Percentiles rank a stretch among this genome's conserved stretches.
Evolutionary conservation across 2,888 invertebrate genomes (phyloP).

Genomic region (Pterostichus niger): DNA sequence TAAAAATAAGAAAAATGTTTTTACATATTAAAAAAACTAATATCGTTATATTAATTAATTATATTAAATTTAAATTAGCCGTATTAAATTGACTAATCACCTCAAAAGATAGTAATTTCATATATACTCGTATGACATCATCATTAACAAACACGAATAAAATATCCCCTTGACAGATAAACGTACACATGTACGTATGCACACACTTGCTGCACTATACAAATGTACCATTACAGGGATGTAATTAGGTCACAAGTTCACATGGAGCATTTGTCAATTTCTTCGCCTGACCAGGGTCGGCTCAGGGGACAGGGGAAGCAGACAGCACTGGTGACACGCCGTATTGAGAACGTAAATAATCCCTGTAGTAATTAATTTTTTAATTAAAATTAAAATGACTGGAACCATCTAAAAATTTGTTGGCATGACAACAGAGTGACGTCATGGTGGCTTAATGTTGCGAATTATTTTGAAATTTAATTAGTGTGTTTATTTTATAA

Average conservation of each 20-base stretch:
- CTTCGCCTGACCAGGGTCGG: background rate
- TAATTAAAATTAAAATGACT: conserved; percentile 53
- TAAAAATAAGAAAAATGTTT: no score
- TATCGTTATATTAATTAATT: no score
- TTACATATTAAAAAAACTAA: no score
- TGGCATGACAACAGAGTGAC: conserved; percentile 15
- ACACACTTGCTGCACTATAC: background rate
- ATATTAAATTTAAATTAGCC: no score
- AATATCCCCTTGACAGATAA: no score
- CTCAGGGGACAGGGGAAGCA: background rate
- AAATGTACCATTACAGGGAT: background rate
- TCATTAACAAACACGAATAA: no score
- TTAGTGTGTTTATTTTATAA: no score
- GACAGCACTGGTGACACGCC: background rate
- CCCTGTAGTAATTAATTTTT: conserved; percentile 48
- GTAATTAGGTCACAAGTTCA: conserved; percentile 23
- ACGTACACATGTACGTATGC: no score
- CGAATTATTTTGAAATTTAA: no score
- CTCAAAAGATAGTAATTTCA: no score
- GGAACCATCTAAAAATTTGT: conserved; percentile 28
- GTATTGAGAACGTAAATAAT: conserved; percentile 51
- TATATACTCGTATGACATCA: no score
- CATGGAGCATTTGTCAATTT: background rate
- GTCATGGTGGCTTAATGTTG: background rate
- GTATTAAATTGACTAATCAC: no score